A percentile compares a stretch with the other conserved stretches of the same genome.
Evolutionary conservation across 2,888 invertebrate genomes (phyloP).

Genomic region (Eupithecia subumbrata): DNA sequence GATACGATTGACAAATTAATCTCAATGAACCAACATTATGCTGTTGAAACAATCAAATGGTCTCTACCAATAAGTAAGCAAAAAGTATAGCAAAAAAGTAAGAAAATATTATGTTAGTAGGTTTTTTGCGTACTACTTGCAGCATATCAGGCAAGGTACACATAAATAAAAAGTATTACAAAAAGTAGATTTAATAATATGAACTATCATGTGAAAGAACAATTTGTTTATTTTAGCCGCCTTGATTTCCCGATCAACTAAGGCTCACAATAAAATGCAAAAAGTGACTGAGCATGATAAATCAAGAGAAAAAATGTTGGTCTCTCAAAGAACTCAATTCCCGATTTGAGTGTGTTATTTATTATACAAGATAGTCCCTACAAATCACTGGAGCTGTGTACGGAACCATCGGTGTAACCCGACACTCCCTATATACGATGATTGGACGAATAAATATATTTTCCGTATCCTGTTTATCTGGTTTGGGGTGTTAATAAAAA

Average conservation of each 20-base stretch:
- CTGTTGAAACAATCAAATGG: background rate
- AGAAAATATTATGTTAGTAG: no score
- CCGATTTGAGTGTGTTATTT: constrained; percentile 77
- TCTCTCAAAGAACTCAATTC: constrained; percentile 76
- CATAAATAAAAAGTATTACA: background rate
- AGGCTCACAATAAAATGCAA: constrained; percentile 53
- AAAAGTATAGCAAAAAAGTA: no score
- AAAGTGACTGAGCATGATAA: constrained; percentile 60
- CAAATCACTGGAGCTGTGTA: constrained; percentile 77
- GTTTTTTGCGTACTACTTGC: background rate
- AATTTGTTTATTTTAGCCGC: background rate
- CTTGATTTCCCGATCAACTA: background rate
- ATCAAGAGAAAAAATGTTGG: constrained; percentile 55
- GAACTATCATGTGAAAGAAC: background rate
- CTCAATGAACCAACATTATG: constrained; percentile 4
- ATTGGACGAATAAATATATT: constrained; percentile 84
- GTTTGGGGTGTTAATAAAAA: constrained; percentile 83
- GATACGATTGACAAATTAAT: constrained; percentile 24
- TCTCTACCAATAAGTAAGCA: no score
- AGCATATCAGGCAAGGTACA: background rate
- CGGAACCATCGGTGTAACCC: constrained; percentile 79
- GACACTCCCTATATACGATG: constrained; percentile 83
- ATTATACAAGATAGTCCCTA: constrained; percentile 81
- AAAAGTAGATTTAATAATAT: background rate
- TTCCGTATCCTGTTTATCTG: constrained; percentile 83